Conservation (phyloP, 2,797 vertebrate species). For the Calcarius lapponicus region DNA sequence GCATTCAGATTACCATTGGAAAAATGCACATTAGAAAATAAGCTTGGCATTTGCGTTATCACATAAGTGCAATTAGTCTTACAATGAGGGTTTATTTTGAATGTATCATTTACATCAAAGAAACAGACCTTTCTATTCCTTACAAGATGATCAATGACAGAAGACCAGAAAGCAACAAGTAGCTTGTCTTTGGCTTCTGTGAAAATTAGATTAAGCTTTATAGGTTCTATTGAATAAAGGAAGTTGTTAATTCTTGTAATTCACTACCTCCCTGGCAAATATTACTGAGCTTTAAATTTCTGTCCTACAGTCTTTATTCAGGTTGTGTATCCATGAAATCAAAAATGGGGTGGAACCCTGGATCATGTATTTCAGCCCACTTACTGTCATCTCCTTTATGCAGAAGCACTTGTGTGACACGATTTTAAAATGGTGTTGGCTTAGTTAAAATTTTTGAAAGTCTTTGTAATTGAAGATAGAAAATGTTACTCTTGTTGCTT, state of each 20-base stretch:
- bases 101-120: neutral
- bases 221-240: neutral
- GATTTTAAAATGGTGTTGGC: neutral
- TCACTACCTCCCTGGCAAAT: neutral
- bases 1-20: slow-evolving; percentile 12
- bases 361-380: neutral
- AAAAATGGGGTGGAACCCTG: neutral
- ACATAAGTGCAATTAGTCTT: slow-evolving; percentile 19
- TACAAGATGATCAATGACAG: neutral
- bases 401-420: neutral
- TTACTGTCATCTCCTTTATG: neutral
- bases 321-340: neutral
- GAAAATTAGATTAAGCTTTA: neutral
- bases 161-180: neutral
- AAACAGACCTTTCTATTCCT: neutral
- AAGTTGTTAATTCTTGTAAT: neutral
- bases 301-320: neutral
- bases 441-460: neutral
- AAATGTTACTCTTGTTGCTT: neutral
- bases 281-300: neutral
- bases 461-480: neutral
- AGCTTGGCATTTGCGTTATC: slow-evolving; percentile 5
- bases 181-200: neutral
- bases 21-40: slow-evolving; percentile 17
- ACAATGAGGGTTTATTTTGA: slow-evolving; percentile 15